phyloP scores from a whole-genome alignment of 2,888 invertebrate genomes.

The Thalpophila matura region DNA sequence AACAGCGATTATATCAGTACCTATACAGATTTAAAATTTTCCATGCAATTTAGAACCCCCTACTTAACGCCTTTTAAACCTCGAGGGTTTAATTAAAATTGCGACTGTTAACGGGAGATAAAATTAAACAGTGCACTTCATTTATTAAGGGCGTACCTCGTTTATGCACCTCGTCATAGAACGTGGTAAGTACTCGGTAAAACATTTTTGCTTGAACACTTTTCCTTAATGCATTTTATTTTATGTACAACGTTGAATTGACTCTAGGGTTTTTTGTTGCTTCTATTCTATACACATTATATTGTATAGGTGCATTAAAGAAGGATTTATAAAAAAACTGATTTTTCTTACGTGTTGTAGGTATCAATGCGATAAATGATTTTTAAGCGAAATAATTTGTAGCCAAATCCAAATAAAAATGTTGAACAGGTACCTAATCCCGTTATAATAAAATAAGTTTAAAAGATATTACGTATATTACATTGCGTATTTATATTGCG shows the following conservation, averaged over 20 bases:
- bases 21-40: slow-evolving; percentile 7
- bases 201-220: slow-evolving; percentile 32
- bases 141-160: slow-evolving; percentile 41
- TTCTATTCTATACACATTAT: neutral
- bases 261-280: slow-evolving; percentile 4
- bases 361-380: too few species aligned
- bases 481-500: too few species aligned
- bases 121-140: slow-evolving; percentile 54
- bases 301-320: too few species aligned
- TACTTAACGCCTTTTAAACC: slow-evolving; percentile 32
- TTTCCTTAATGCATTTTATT: slow-evolving; percentile 10
- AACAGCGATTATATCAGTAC: neutral
- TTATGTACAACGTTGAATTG: neutral
- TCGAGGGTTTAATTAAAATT: slow-evolving; percentile 56
- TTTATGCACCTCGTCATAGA: slow-evolving; percentile 42
- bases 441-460: too few species aligned
- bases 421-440: too few species aligned
- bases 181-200: slow-evolving; percentile 27
- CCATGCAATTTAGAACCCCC: neutral
- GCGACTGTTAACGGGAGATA: slow-evolving; percentile 45
- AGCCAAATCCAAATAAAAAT: too few species aligned
- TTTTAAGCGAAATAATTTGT: too few species aligned
- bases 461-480: too few species aligned
- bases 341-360: too few species aligned
- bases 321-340: too few species aligned